Percentiles rank a stretch among this genome's conserved stretches.
Evolutionary conservation across 2,797 vertebrate genomes (phyloP).

Genomic region (Alectoris magna): DNA sequence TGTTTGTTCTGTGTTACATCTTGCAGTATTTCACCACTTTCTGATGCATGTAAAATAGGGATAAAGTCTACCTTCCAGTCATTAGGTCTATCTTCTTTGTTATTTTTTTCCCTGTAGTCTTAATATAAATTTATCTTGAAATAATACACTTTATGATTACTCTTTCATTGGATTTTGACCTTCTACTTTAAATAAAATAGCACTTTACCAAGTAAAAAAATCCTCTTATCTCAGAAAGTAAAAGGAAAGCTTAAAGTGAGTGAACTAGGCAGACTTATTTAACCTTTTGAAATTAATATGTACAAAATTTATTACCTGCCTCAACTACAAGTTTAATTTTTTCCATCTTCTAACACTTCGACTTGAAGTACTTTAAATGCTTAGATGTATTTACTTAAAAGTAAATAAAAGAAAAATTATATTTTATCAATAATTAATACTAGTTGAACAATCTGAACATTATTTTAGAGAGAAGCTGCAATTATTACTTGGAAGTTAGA

Average conservation of each 20-base stretch:
- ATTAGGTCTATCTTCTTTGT: neutral
- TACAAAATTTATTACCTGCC: neutral
- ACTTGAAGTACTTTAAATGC: neutral
- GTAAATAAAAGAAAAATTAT: neutral
- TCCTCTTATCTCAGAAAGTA: neutral
- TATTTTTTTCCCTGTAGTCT: neutral
- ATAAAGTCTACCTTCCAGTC: neutral
- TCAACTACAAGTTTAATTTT: neutral
- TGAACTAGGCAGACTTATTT: neutral
- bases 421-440: constrained; percentile 39
- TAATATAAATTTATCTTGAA: neutral
- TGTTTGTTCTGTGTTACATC: neutral
- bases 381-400: neutral
- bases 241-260: neutral
- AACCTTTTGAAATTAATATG: neutral
- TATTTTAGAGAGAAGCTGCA: neutral
- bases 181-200: neutral
- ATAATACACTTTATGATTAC: neutral
- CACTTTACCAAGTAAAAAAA: neutral
- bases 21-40: neutral
- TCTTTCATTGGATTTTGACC: neutral
- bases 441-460: constrained; percentile 4
- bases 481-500: neutral
- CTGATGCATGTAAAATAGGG: neutral
- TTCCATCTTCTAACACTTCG: neutral